Conservation (phyloP, 2,888 invertebrate species). For the Phengaris arion region DNA sequence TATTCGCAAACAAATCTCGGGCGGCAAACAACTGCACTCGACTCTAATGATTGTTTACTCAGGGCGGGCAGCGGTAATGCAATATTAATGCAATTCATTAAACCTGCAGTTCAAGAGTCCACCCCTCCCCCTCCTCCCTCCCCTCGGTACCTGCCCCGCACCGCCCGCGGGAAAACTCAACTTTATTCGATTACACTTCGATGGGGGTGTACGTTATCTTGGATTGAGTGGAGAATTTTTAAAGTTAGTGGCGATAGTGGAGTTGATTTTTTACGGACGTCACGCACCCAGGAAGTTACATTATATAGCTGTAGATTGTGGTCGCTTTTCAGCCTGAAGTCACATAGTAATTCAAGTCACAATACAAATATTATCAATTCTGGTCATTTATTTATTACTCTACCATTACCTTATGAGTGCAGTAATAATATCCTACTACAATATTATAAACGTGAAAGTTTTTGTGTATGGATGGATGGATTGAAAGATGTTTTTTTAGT, state of each 20-base stretch:
- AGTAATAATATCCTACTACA: too few species aligned
- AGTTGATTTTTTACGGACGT: too few species aligned
- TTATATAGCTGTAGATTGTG: too few species aligned
- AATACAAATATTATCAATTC: too few species aligned
- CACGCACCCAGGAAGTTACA: too few species aligned
- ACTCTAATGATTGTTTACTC: constrained; percentile 75
- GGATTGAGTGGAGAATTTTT: background rate
- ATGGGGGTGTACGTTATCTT: constrained; percentile 31
- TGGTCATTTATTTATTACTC: too few species aligned
- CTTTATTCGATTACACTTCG: constrained; percentile 43
- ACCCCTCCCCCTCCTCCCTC: constrained; percentile 48
- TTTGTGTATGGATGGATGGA: too few species aligned
- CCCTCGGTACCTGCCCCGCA: constrained; percentile 44
- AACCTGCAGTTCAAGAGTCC: constrained; percentile 69
- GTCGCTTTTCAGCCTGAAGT: too few species aligned
- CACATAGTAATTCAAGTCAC: too few species aligned
- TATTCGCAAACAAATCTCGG: constrained; percentile 74
- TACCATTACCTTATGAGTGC: too few species aligned
- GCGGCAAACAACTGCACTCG: constrained; percentile 57
- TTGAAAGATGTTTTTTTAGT: too few species aligned
- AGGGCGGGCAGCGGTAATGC: constrained; percentile 71
- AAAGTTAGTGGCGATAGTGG: background rate
- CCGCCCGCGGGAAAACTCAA: constrained; percentile 37
- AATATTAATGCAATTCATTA: constrained; percentile 81
- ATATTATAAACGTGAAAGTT: too few species aligned